These are phyloP conservation scores for Arrhamphus sclerolepis DNA, from an alignment of 2,797 vertebrate genomes.

Conservation along the genomic window DNA sequence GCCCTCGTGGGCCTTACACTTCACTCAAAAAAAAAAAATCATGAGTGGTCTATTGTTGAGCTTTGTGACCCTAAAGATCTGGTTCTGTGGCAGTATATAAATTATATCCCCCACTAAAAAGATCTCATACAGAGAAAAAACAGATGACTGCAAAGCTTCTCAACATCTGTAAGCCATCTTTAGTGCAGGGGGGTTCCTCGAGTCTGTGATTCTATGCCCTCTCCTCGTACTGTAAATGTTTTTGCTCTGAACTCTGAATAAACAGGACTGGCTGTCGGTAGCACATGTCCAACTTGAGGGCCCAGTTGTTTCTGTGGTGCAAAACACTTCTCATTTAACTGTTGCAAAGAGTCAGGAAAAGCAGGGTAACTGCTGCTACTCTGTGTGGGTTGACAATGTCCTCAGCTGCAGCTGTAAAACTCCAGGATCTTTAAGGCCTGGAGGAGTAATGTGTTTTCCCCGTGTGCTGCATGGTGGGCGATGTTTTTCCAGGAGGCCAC, in stretches of 20 bases:
- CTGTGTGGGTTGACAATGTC: background rate
- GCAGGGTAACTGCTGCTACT: slow-evolving; percentile 1
- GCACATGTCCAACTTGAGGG: background rate
- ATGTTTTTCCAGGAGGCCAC: slow-evolving; percentile 48
- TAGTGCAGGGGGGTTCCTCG: background rate
- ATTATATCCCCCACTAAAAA: no score
- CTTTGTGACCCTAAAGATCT: no score
- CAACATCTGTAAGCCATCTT: slow-evolving; percentile 39
- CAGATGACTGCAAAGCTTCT: slow-evolving; percentile 1
- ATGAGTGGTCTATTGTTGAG: no score
- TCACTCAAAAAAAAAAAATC: no score
- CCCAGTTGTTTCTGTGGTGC: no score
- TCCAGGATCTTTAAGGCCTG: slow-evolving; percentile 4
- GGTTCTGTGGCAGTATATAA: no score
- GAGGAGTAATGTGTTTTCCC: slow-evolving; percentile 29
- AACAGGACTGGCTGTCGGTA: slow-evolving; percentile 8
- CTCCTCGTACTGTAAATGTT: background rate
- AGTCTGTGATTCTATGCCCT: background rate
- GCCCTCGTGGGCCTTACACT: slow-evolving; percentile 3
- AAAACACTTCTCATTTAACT: background rate
- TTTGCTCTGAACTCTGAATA: background rate
- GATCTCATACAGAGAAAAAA: no score
- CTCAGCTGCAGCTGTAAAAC: slow-evolving; percentile 6
- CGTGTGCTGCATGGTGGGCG: slow-evolving; percentile 26
- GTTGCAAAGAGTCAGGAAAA: background rate